Base-by-base conservation (phyloP, 2,113 vertebrate genomes). In the Lepisosteus oculatus region DNA sequence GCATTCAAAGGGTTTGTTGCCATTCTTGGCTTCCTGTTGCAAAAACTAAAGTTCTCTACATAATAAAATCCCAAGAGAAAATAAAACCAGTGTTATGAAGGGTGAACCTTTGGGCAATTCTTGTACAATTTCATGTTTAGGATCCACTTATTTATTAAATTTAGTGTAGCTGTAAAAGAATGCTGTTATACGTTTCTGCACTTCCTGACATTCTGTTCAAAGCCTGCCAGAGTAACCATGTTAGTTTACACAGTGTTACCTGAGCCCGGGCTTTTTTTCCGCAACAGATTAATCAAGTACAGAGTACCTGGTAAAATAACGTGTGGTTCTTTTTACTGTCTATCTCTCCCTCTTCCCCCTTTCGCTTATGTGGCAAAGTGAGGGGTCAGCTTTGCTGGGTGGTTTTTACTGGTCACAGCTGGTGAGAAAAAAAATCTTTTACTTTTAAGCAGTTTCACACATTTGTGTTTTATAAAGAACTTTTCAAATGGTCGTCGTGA, bases 381-480 rank as follows among this genome's bases (percentile, higher is more conserved):
- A 69, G 12, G 77, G 83, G 83, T 85, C 80, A 79, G 69, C 2
- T 72, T 72, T 67, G 79, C 78, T 69, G 70, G 75, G 64, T 59
- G 78, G 61, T 69, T 47, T 76, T 86, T 78, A 80, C 78, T 77
- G 72, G 76, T 67, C 75, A 56, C 76, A 85, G 82, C 83, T 84
- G 78, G 67, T 70, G 74, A 83, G 61, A 68, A 12, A 57, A 67
- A 76, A 72, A 77, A 62, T 83, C 80, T 73, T 77, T 80, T 71
- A 74, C 69, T 68, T 81, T 71, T 85, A 79, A 86, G 81, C 71
- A 78, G 69, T 81, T 85, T 86, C 77, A 86, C 85, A 90, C 80
- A 73, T 89, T 86, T 80, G 77, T 81, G 81, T 82, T 86, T 88
- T 79, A 81, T 87, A 71, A 80, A 85, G 80, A 71, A 67, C 77